A percentile compares a stretch with the other conserved stretches of the same genome.
phyloP scores from a whole-genome alignment of 2,113 vertebrate genomes.

The Lota lota region DNA sequence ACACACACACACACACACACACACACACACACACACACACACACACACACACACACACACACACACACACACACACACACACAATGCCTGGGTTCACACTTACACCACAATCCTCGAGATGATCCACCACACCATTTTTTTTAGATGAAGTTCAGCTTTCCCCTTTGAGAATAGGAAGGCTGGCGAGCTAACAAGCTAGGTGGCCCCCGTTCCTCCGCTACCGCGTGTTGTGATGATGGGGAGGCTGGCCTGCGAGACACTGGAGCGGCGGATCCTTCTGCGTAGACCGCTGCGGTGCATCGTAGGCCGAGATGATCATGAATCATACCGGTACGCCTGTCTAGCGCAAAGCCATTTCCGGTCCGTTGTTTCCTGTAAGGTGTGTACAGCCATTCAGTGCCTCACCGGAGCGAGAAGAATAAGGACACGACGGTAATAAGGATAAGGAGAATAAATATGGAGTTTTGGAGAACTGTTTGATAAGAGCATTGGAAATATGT shows the following conservation, averaged over 20 bases:
- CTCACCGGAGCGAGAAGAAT: too few species aligned
- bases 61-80: too few species aligned
- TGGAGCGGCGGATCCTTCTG: slow-evolving; percentile 4
- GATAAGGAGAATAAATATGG: too few species aligned
- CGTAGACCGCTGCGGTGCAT: slow-evolving; percentile 25
- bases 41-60: too few species aligned
- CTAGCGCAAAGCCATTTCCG: neutral
- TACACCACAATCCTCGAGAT: slow-evolving; percentile 97
- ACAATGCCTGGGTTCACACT: slow-evolving; percentile 67
- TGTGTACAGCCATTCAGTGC: too few species aligned
- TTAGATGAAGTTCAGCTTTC: slow-evolving; percentile 31
- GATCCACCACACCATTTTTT: slow-evolving; percentile 96
- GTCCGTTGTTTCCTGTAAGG: too few species aligned
- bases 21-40: too few species aligned
- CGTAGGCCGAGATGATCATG: neutral
- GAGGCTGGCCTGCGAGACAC: slow-evolving; percentile 10
- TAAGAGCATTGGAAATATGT: too few species aligned
- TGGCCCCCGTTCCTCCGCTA: slow-evolving; percentile 56
- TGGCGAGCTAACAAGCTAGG: slow-evolving; percentile 29
- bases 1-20: too few species aligned
- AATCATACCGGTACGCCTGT: too few species aligned
- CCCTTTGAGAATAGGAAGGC: slow-evolving; percentile 20
- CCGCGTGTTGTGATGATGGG: slow-evolving; percentile 30
- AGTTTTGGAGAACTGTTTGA: too few species aligned
- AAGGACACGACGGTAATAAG: too few species aligned